A percentile compares a stretch with the other conserved stretches of the same genome.
Conservation (phyloP, 2,797 vertebrate genomes). For the Channa striata region DNA sequence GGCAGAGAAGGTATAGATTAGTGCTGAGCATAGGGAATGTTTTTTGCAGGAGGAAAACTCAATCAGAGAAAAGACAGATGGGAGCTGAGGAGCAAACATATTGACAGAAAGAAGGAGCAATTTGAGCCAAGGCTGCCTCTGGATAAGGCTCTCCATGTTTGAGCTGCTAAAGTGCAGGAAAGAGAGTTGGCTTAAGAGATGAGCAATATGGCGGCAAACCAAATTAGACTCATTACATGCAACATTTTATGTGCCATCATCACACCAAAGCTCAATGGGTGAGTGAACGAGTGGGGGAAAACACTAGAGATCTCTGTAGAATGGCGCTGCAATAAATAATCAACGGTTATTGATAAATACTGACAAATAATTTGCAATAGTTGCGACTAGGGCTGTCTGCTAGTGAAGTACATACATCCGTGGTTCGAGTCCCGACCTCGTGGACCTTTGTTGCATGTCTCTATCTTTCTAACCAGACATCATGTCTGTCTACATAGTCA, state of each 20-base stretch:
- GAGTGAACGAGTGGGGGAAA: slow-evolving; percentile 13
- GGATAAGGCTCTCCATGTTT: slow-evolving; percentile 40
- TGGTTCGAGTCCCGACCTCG: no score
- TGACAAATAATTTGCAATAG: no score
- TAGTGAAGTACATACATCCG: no score
- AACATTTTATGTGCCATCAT: slow-evolving; percentile 34
- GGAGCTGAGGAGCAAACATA: slow-evolving; percentile 29
- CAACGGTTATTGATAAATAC: slow-evolving; percentile 1
- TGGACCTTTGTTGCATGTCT: no score
- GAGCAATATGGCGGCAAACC: slow-evolving; percentile 47
- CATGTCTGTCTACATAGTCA: no score
- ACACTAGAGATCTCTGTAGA: slow-evolving; percentile 3
- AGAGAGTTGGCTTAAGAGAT: slow-evolving; percentile 42
- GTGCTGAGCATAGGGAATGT: not conserved
- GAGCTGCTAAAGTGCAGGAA: slow-evolving; percentile 43
- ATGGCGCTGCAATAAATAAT: not conserved
- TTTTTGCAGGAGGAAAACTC: slow-evolving; percentile 31
- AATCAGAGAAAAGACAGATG: slow-evolving; percentile 43
- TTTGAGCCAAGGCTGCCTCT: slow-evolving; percentile 43
- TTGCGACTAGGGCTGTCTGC: no score
- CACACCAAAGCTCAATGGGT: slow-evolving; percentile 5
- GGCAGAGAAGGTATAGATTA: slow-evolving; percentile 20
- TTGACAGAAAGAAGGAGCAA: slow-evolving; percentile 40
- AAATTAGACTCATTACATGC: slow-evolving; percentile 54
- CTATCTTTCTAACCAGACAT: no score